phyloP scores from a whole-genome alignment of 2,888 invertebrate genomes.

The Kuschelorhynchus macadamiae region DNA sequence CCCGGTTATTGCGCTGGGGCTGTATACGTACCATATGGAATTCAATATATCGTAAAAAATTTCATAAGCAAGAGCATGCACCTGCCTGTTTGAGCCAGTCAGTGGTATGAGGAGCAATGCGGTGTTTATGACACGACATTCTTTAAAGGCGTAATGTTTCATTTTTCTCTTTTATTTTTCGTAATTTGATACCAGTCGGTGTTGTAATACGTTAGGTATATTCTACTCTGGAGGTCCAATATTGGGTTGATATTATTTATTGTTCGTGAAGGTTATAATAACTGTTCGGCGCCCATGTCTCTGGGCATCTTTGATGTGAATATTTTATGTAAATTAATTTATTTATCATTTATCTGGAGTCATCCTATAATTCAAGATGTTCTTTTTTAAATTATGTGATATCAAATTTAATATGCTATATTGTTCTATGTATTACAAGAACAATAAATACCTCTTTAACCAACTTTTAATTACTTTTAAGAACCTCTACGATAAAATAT shows the following conservation, averaged over 20 bases:
- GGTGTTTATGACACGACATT: constrained; percentile 24
- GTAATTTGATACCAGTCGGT: constrained; percentile 12
- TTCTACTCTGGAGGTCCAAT: constrained; percentile 25
- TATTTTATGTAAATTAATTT: too few species aligned
- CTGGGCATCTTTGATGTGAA: too few species aligned
- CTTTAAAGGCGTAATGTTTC: constrained; percentile 16
- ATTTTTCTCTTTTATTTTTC: constrained; percentile 16
- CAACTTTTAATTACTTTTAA: too few species aligned
- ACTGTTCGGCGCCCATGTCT: not conserved
- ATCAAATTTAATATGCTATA: too few species aligned
- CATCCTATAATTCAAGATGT: too few species aligned
- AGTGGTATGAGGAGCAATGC: constrained; percentile 5
- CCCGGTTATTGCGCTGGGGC: constrained; percentile 14
- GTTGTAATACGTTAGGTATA: constrained; percentile 17
- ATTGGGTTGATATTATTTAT: constrained; percentile 1
- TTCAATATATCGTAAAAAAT: constrained; percentile 10
- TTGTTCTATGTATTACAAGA: too few species aligned
- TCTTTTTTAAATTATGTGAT: too few species aligned
- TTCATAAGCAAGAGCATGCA: not conserved
- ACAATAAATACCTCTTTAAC: too few species aligned
- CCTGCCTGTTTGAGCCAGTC: constrained; percentile 10
- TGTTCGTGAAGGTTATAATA: not conserved
- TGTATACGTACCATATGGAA: not conserved
- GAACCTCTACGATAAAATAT: too few species aligned
- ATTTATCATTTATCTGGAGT: too few species aligned